Evolutionary conservation across 2,113 vertebrate species (phyloP), one percentile per base, ranked within the genome.

Genomic region (Gavia stellata): DNA sequence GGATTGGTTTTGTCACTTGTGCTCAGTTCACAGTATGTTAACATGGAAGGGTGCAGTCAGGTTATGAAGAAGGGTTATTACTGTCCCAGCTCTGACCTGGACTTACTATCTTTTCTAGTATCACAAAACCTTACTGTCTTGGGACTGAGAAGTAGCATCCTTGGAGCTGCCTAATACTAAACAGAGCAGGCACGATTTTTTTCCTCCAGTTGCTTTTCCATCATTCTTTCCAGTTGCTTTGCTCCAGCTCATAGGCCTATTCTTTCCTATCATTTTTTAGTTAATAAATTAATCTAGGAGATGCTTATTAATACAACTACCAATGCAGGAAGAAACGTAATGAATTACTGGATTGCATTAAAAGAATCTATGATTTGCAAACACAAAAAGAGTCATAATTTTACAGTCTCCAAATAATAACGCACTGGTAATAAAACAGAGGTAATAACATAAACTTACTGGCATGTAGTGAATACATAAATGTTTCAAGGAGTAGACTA

Each of bases 1-100:
- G 99, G 99, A 99, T 99, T 99, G 98, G 99, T 99, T 99, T 99
- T 99, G 99, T 99, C 99, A 99, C 98, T 99, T 98, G 98, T 98
- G 98, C 98, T 99, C 99, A 98, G 99, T 99, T 99, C 99, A 99
- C 99, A 99, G 99, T 99, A 98, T 99, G 99, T 99, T 99, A 99
- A 99, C 99, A 99, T 98, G 98, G 99, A 98, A 99, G 99, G 98
- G 99, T 98, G 99, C 98, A 98, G 98, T 98, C 98, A 98, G 99
- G 99, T 99, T 99, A 98, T 98, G 98, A 98, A 98, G 98, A 98
- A 98, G 97, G 97, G 97, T 98, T 98, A 98, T 98, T 98, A 98
- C 98, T 97, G 98, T 98, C 98, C 98, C 88, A 96, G 98, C 95
- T 98, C 96, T 97, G 98, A 98, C 98, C 98, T 97, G 97, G 97